Evolutionary conservation across 2,888 invertebrate genomes (phyloP), one percentile per base, ranked within the genome.

Genomic region (Sympetrum striolatum): DNA sequence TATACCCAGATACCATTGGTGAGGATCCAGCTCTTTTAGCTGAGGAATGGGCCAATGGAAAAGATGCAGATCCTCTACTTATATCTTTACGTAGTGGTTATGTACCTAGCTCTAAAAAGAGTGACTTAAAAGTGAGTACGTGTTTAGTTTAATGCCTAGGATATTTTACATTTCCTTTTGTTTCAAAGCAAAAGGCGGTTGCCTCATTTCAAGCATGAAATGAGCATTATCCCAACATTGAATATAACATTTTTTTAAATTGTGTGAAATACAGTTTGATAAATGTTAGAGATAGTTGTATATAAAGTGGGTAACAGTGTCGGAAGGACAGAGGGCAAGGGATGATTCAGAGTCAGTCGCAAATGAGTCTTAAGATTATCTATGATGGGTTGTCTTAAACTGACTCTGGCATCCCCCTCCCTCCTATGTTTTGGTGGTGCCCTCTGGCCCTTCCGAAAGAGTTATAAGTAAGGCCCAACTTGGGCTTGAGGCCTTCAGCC

Each of bases 1-100:
- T 99, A 92, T 99, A 98, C 94, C 99, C 99, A 0, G 98, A 99
- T 93, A 99, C 99, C 12, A 95, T 98, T 31, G 98, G 98, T 90
- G 98, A 98, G 93, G 97, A 97, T 91, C 97, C 98, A 10, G 97
- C 98, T 22, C 95, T 97, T 91, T 96, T 98, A 0, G 98, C 98
- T 2, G 98, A 98, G 93, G 98, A 99, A 94, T 99, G 99, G 98
- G 95, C 97, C 91, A 96, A 95, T 79, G 99, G 99, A 22, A 96
- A 96, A 93, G 98, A 98, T 94, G 97, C 97, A 2, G 98, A 98
- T 92, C 99, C 99, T 1, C 95, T 98, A 92, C 95, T 98, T 92
- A 97, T 99, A 94, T 98, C 98, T 91, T 95, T 99, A 91, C 97
- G 98, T 96, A 98, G 97, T 93, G 96, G 96, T 92, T 95, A 95